Conservation (phyloP, 2,113 vertebrate genomes). For the Amazona vittata region DNA sequence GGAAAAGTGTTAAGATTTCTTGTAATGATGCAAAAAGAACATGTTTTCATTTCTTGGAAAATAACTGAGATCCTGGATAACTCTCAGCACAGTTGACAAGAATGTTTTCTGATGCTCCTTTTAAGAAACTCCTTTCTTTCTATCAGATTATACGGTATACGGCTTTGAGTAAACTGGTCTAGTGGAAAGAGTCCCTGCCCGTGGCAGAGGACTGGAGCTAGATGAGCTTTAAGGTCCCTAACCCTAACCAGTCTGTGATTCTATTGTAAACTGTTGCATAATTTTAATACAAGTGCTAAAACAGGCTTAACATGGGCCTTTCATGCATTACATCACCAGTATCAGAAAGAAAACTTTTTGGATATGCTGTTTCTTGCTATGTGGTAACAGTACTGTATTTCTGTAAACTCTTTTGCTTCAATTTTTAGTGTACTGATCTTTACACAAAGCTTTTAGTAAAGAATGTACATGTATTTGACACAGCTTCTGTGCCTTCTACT, state of each 20-base stretch:
- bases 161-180: background rate
- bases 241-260: background rate
- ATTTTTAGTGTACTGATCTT: slow-evolving; percentile 28
- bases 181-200: background rate
- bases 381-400: background rate
- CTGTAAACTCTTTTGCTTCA: background rate
- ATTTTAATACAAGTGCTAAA: background rate
- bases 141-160: background rate
- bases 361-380: background rate
- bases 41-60: background rate
- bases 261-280: background rate
- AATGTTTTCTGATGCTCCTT: background rate
- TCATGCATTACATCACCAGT: background rate
- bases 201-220: background rate
- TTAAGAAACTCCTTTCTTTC: background rate
- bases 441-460: slow-evolving; percentile 53
- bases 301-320: background rate
- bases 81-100: background rate
- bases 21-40: background rate
- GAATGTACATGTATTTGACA: background rate
- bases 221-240: background rate
- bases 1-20: background rate
- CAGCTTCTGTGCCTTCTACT: background rate
- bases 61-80: background rate
- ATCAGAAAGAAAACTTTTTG: background rate